Base-by-base conservation (phyloP, 2,113 vertebrate genomes). In the Eubucco bourcierii region DNA sequence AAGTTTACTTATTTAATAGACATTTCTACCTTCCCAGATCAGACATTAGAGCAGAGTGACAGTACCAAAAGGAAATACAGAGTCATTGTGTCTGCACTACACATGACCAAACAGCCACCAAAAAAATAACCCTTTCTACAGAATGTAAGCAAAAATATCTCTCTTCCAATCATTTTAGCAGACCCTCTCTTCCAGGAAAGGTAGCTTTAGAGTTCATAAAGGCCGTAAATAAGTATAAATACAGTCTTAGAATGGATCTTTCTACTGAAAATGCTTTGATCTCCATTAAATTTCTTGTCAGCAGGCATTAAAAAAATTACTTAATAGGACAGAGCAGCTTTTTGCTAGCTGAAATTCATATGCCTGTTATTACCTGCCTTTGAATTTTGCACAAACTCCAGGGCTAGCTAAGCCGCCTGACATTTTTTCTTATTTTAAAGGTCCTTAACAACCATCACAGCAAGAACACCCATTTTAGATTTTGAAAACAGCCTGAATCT, bases 391-490 rank as follows among this genome's bases (percentile, higher is more conserved):
- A 58, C 11, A 4, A 71, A 53, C 79, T 91, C 56, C 60, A 50
- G 68, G 44, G 53, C 59, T 80, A 28, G 63, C 46, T 71, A 47
- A 86, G 21, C 31, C 53, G 85, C 80, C 68, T 23, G 82, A 46
- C 47, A 25, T 92, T 94, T 89, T 92, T 80, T 56, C 56, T 46
- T 90, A 18, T 67, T 92, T 80, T 87, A 70, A 60, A 85, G 75
- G 33, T 87, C 64, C 53, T 89, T 93, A 89, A 93, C 7, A 23
- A 85, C 79, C 75, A 72, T 87, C 88, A 82, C 60, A 87, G 79
- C 89, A 92, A 93, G 89, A 92, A 77, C 23, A 64, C 90, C 84
- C 65, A 89, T 93, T 96, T 93, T 78, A 75, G 33, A 39, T 75
- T 55, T 94, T 66, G 64, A 37, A 87, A 84, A 93, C 88, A 85